These are phyloP conservation scores for Cacatua alba DNA, from an alignment of 2,113 vertebrate species.

Conservation along the genomic window DNA sequence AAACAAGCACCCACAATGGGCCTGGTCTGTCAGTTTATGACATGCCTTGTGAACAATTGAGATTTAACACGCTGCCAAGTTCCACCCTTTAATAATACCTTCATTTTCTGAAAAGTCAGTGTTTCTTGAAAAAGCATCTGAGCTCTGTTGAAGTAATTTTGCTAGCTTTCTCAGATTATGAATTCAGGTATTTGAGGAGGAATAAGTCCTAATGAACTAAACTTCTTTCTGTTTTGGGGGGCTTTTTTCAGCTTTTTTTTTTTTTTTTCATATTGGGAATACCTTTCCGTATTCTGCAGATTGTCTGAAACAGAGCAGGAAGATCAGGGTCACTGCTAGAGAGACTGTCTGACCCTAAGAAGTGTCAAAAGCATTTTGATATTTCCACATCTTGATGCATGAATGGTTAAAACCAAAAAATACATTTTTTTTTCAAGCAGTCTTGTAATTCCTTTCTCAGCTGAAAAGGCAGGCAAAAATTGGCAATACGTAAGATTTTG, in stretches of 20 bases:
- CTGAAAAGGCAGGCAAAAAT: not conserved
- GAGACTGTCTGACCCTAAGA: not conserved
- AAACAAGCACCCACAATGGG: not conserved
- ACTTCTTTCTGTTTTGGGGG: not conserved
- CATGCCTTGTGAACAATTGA: not conserved
- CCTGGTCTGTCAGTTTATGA: not conserved
- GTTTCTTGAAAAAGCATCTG: not conserved
- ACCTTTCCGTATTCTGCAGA: not conserved
- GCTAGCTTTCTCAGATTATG: not conserved
- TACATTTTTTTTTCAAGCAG: not conserved
- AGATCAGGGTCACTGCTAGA: rapidly evolving
- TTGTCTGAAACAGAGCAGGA: not conserved
- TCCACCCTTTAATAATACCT: not conserved
- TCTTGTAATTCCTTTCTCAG: not conserved
- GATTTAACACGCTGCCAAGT: not conserved
- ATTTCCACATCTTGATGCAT: not conserved
- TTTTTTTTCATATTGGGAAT: not conserved
- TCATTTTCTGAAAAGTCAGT: not conserved
- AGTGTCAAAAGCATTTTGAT: not conserved
- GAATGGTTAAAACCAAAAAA: not conserved
- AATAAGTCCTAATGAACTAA: not conserved
- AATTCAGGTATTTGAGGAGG: not conserved
- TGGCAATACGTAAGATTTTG: not conserved
- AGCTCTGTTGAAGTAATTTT: not conserved
- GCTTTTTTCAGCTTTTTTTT: not conserved